phyloP scores from a whole-genome alignment of 1,140 invertebrate genomes.

The Hermetia illucens region DNA sequence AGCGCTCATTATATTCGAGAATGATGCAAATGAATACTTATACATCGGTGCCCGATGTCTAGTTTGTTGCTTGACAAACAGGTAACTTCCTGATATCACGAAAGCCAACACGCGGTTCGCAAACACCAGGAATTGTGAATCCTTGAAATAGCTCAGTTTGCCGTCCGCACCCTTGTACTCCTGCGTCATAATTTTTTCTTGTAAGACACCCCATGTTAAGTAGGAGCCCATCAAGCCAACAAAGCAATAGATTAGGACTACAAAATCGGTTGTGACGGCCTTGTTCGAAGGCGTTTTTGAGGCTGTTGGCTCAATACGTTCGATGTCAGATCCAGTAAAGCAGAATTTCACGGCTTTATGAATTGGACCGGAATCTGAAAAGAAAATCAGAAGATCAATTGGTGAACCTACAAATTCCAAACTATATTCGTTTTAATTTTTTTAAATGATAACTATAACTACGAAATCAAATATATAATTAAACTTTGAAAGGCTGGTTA shows the following conservation, averaged over 20 bases:
- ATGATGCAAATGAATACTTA: conserved; percentile 91
- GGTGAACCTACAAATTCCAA: too few species aligned
- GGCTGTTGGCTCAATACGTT: conserved; percentile 3
- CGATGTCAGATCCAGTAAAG: conserved; percentile 38
- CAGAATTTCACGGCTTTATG: conserved; percentile 42
- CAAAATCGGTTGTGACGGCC: conserved; percentile 30
- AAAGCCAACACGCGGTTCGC: conserved; percentile 83
- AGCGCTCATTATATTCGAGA: conserved; percentile 96
- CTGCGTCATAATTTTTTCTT: conserved; percentile 86
- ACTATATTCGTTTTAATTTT: too few species aligned
- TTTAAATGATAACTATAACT: too few species aligned
- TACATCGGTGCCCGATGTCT: conserved; percentile 76
- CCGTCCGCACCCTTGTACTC: conserved; percentile 50
- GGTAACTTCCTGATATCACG: conserved; percentile 47
- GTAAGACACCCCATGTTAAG: conserved; percentile 86
- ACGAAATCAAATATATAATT: too few species aligned
- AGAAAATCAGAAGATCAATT: too few species aligned
- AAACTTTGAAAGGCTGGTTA: too few species aligned
- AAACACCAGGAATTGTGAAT: conserved; percentile 93
- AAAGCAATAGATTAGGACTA: conserved; percentile 65
- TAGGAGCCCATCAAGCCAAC: conserved; percentile 79
- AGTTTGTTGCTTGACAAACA: conserved; percentile 40
- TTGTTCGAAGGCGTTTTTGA: conserved; percentile 12
- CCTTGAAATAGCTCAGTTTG: conserved; percentile 57
- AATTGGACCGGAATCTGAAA: conserved; percentile 36